Conservation (phyloP, 1,140 invertebrate species). For the Trachelipus rathkii region DNA sequence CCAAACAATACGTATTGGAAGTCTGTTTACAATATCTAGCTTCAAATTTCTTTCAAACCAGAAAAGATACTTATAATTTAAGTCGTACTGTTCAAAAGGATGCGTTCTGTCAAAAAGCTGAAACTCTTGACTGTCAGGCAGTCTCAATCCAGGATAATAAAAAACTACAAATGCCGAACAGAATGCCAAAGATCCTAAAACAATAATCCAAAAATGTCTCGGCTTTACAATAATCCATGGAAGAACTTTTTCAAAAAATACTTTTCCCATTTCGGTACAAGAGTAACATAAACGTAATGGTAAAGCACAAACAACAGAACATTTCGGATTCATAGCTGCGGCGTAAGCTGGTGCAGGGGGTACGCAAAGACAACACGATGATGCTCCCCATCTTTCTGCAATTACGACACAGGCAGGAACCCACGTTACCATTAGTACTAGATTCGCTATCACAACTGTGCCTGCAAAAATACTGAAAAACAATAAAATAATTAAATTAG, state of each 20-base stretch:
- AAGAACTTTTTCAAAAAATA: slow-evolving; percentile 56
- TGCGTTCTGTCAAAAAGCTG: slow-evolving; percentile 80
- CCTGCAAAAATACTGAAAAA: slow-evolving; percentile 79
- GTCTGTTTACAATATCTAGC: slow-evolving; percentile 35
- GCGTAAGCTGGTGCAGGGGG: slow-evolving; percentile 46
- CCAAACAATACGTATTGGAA: slow-evolving; percentile 78
- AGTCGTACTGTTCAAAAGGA: slow-evolving; percentile 84
- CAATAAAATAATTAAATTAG: too few relatives aligned
- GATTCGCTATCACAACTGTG: slow-evolving; percentile 81
- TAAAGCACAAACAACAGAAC: slow-evolving; percentile 39
- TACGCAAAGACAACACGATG: slow-evolving; percentile 49
- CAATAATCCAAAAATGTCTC: slow-evolving; percentile 58
- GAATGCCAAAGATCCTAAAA: slow-evolving; percentile 63
- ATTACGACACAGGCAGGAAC: slow-evolving; percentile 76
- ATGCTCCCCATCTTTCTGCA: slow-evolving; percentile 44
- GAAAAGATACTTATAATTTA: slow-evolving; percentile 71
- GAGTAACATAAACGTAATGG: slow-evolving; percentile 44
- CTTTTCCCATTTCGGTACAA: slow-evolving; percentile 46
- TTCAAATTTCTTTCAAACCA: slow-evolving; percentile 67
- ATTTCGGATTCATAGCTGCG: slow-evolving; percentile 35
- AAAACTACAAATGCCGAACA: slow-evolving; percentile 70
- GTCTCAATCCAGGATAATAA: slow-evolving; percentile 72
- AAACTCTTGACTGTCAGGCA: slow-evolving; percentile 80
- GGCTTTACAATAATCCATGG: slow-evolving; percentile 55
- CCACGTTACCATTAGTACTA: slow-evolving; percentile 83